phyloP scores from a whole-genome alignment of 2,113 vertebrate genomes.

The Grammomys dolichurus region DNA sequence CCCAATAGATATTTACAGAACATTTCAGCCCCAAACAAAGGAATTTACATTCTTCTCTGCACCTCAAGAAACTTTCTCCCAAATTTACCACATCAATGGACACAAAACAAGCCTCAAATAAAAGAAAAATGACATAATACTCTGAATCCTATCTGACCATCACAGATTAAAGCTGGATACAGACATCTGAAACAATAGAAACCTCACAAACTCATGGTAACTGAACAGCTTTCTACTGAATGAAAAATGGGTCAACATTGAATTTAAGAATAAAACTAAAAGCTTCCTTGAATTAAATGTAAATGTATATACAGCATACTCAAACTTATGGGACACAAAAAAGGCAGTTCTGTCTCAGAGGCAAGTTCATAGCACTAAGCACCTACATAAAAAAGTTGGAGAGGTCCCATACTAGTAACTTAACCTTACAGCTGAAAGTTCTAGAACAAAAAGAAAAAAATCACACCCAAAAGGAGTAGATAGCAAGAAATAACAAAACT shows the following conservation, averaged over 20 bases:
- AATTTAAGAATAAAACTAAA: background rate
- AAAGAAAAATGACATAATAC: background rate
- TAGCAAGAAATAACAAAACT: too few relatives aligned
- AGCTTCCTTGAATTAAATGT: background rate
- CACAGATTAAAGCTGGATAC: background rate
- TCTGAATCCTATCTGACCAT: background rate
- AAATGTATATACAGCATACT: background rate
- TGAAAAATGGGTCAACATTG: background rate
- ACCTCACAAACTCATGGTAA: background rate
- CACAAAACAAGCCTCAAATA: background rate
- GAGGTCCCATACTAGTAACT: background rate
- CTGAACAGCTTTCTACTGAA: background rate
- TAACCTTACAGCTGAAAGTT: too few relatives aligned
- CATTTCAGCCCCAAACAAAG: background rate
- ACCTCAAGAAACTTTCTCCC: background rate
- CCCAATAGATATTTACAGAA: background rate
- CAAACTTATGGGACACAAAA: background rate
- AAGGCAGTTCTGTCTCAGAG: background rate
- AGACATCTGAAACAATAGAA: background rate
- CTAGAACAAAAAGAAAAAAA: too few relatives aligned
- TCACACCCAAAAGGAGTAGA: too few relatives aligned
- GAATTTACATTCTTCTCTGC: background rate
- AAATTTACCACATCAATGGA: background rate
- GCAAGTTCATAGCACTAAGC: background rate
- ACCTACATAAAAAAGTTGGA: background rate